Evolutionary conservation across 2,888 invertebrate species (phyloP).

Genomic region (Oasisia sp.): DNA sequence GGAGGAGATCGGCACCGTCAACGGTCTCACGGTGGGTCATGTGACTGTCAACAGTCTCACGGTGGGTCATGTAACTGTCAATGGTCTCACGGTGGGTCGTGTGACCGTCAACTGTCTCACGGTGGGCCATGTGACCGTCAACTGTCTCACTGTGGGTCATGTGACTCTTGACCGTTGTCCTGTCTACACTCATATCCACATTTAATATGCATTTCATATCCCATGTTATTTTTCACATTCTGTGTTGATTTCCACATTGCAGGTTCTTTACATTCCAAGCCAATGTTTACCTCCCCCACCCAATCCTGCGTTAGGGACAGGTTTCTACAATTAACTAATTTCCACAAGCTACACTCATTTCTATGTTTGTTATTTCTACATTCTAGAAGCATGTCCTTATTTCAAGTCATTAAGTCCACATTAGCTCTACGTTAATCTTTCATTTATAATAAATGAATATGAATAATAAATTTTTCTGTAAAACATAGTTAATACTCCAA

Average conservation of each 20-base stretch:
- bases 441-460: no score
- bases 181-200: neutral
- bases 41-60: slow-evolving; percentile 87
- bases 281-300: no score
- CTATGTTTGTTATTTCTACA: neutral
- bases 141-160: slow-evolving; percentile 79
- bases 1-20: slow-evolving; percentile 98
- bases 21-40: slow-evolving; percentile 79
- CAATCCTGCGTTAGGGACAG: no score
- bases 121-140: slow-evolving; percentile 78
- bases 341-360: neutral
- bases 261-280: no score
- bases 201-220: neutral
- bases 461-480: no score
- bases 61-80: slow-evolving; percentile 78
- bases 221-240: no score
- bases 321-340: no score
- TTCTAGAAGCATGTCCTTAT: neutral
- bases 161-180: neutral
- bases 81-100: slow-evolving; percentile 79
- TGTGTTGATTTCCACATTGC: no score
- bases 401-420: neutral
- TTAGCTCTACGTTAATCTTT: no score
- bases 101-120: slow-evolving; percentile 94
- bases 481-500: no score